Percentiles rank a stretch among this genome's conserved stretches.
These are phyloP conservation scores for Tanypteryx hageni DNA, from an alignment of 2,888 invertebrate genomes.

Conservation along the genomic window DNA sequence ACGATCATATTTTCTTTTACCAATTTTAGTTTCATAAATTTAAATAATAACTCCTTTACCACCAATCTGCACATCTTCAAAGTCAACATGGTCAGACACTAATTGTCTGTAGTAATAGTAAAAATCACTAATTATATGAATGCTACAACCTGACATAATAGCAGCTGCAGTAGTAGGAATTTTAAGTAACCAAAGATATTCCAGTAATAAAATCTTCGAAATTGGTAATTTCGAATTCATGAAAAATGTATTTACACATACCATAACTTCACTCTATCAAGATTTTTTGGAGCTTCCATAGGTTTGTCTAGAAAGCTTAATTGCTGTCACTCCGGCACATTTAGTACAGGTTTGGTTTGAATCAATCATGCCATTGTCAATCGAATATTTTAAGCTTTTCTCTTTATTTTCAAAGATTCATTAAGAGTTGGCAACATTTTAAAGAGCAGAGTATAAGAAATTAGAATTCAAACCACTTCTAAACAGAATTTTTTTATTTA, in stretches of 20 bases:
- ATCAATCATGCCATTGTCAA: neutral
- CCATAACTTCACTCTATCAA: neutral
- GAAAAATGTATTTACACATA: neutral
- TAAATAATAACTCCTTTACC: neutral
- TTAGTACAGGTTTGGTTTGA: neutral
- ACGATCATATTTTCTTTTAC: neutral
- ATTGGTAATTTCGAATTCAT: neutral
- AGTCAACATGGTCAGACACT: neutral
- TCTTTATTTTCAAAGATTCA: neutral
- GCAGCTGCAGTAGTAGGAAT: neutral
- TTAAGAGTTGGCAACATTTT: too few relatives aligned
- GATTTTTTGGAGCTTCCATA: neutral
- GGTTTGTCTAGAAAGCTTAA: neutral
- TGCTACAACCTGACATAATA: neutral
- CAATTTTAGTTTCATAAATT: neutral
- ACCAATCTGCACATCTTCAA: conserved; percentile 2
- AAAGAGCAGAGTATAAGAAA: too few relatives aligned
- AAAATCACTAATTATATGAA: neutral
- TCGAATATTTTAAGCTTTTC: neutral
- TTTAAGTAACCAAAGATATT: neutral
- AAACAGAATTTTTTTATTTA: too few relatives aligned
- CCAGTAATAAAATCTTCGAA: neutral
- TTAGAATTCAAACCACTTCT: too few relatives aligned
- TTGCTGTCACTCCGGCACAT: neutral
- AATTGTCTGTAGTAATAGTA: neutral